Conservation (phyloP, 2,113 vertebrate species). For the Malurus elegans region DNA sequence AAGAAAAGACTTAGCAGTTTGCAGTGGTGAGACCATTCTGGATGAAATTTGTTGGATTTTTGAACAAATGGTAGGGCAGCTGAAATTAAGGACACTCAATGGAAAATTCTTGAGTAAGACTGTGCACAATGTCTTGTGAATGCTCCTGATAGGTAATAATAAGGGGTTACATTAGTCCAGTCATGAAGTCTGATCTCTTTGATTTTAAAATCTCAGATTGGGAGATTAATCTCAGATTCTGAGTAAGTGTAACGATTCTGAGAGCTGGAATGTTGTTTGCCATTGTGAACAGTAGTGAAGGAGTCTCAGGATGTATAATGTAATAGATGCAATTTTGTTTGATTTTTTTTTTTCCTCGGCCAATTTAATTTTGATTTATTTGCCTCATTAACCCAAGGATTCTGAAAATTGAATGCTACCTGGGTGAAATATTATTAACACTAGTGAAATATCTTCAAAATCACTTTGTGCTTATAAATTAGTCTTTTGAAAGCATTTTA, state of each 20-base stretch:
- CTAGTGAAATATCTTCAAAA: conserved; percentile 55
- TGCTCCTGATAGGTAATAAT: not conserved
- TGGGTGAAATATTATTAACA: conserved; percentile 57
- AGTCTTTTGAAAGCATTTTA: conserved; percentile 55
- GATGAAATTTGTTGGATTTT: conserved; percentile 44
- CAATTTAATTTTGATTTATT: conserved; percentile 75
- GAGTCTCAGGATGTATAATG: conserved; percentile 4
- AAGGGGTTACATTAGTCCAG: conserved; percentile 27
- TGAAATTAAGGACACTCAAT: conserved; percentile 51
- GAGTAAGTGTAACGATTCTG: conserved; percentile 58
- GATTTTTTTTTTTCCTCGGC: conserved; percentile 25
- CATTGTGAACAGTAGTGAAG: not conserved
- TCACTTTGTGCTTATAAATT: conserved; percentile 43
- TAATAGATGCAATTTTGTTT: conserved; percentile 51
- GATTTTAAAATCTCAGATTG: conserved; percentile 64
- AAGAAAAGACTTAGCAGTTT: not conserved
- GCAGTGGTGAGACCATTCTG: conserved; percentile 49
- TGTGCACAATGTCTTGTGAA: not conserved
- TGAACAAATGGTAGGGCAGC: conserved; percentile 39
- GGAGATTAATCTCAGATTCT: not conserved
- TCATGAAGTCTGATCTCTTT: conserved; percentile 54
- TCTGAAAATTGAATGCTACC: conserved; percentile 62
- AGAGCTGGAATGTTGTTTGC: conserved; percentile 54
- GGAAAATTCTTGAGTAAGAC: not conserved
- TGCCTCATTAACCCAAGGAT: conserved; percentile 69